Evolutionary conservation across 2,113 vertebrate genomes (phyloP), one percentile per base, ranked within the genome.

Genomic region (Rhinolophus sinicus): DNA sequence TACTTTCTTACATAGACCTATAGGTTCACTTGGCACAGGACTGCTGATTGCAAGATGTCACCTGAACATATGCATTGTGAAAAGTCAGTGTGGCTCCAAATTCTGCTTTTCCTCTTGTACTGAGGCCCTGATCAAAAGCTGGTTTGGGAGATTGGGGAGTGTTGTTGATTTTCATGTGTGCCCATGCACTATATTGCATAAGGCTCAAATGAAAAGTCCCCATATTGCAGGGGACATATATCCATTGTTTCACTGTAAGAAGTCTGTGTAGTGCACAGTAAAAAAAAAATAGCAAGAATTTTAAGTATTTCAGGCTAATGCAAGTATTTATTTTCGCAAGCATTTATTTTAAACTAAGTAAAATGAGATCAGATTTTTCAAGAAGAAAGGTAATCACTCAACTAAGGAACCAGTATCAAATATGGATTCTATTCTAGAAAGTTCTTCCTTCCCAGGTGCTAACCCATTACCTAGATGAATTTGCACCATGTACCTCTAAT

Each of bases 271-370:
- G 10, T 83, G 11, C 24, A 56, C 56, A 67, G 54, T 93, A 58
- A 65, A 90, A 28, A 64, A 44, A 94, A 89, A 92, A 88, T 88
- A 72, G 56, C 84, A 95, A 60, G 87, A 73, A 38, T 83, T 90
- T 94, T 50, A 82, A 88, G 8, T 80, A 64, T 18, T 75, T 82
- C 7, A 44, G 38, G 56, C 38, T 87, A 38, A 73, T 60, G 9
- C 10, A 80, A 24, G 14, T 93, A 65, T 69, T 95, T 88, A 58
- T 47, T 50, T 93, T 87, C 77, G 54, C 15, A 44, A 81, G 73
- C 24, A 64, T 83, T 56, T 92, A n/a, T 40, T 93, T 93, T 84
- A 60, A 82, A 33, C 14, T 19, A 33, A 35, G 9, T 5, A 24
- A 56, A 84, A 18, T 69, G 82, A 56, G 64, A 40, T 85, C 50